Evolutionary conservation across 2,113 vertebrate genomes (phyloP).

Genomic region (Prinia subflava): DNA sequence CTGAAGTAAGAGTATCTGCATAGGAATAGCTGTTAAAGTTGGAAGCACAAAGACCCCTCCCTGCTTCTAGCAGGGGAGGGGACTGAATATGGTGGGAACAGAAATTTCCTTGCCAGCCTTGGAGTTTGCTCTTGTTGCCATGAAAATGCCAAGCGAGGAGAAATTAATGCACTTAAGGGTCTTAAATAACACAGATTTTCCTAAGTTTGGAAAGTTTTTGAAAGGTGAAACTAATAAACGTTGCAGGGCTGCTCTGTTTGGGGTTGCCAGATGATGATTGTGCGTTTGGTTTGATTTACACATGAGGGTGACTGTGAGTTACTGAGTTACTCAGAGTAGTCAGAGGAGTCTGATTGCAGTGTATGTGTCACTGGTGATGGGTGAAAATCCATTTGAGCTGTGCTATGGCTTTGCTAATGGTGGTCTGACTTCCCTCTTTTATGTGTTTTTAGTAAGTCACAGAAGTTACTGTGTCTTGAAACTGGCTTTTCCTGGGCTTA

Average conservation of each 20-base stretch:
- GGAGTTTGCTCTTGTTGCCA: neutral
- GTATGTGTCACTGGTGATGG: neutral
- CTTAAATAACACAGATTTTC: neutral
- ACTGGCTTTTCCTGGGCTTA: neutral
- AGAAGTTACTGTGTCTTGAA: neutral
- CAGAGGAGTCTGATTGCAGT: neutral
- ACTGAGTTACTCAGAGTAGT: neutral
- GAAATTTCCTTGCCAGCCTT: neutral
- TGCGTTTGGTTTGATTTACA: neutral
- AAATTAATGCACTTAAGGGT: neutral
- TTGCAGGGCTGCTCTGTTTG: neutral
- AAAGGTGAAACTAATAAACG: neutral
- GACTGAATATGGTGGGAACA: neutral
- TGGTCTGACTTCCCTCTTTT: neutral
- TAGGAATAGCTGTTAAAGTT: neutral
- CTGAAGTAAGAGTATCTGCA: neutral
- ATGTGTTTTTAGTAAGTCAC: accelerated
- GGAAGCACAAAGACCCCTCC: neutral
- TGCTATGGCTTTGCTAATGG: neutral
- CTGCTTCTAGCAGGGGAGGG: neutral
- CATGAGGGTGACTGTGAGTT: neutral
- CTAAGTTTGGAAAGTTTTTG: neutral
- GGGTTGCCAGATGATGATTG: neutral
- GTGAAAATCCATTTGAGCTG: neutral
- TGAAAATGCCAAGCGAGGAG: neutral